Percentiles rank a stretch among this genome's conserved stretches.
Evolutionary conservation across 2,888 invertebrate genomes (phyloP).

Genomic region (Ormyrus labotus): DNA sequence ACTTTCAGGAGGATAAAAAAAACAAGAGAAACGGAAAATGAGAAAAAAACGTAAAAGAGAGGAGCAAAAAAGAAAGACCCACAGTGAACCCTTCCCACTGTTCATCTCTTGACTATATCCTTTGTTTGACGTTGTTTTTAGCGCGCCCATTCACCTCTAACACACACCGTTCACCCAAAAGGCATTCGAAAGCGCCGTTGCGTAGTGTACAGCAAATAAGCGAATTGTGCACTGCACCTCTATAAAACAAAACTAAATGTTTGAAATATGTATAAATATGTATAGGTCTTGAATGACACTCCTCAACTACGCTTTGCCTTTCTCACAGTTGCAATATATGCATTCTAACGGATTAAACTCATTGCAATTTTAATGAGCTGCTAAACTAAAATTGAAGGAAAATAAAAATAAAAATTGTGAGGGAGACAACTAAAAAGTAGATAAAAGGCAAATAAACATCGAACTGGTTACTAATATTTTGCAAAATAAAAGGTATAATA

Average conservation of each 20-base stretch:
- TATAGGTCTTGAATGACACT: slow-evolving; percentile 54
- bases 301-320: slow-evolving; percentile 56
- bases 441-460: slow-evolving; percentile 26
- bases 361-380: not conserved
- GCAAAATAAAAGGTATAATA: slow-evolving; percentile 24
- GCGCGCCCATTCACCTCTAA: slow-evolving; percentile 29
- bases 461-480: not conserved
- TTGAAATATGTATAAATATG: slow-evolving; percentile 47
- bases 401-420: not conserved
- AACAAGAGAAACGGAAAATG: not conserved
- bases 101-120: not conserved
- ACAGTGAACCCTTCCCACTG: not conserved
- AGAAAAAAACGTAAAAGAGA: slow-evolving; percentile 6
- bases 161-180: slow-evolving; percentile 58
- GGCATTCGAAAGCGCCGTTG: slow-evolving; percentile 70
- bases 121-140: slow-evolving; percentile 16
- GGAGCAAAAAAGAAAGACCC: not conserved
- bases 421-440: slow-evolving; percentile 19
- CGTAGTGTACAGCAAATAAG: slow-evolving; percentile 73
- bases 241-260: slow-evolving; percentile 42
- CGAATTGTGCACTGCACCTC: slow-evolving; percentile 67
- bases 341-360: slow-evolving; percentile 26
- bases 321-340: slow-evolving; percentile 8
- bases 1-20: slow-evolving; percentile 17
- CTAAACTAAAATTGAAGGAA: slow-evolving; percentile 12